phyloP scores from a whole-genome alignment of 1,140 invertebrate genomes.

The Maniola jurtina region DNA sequence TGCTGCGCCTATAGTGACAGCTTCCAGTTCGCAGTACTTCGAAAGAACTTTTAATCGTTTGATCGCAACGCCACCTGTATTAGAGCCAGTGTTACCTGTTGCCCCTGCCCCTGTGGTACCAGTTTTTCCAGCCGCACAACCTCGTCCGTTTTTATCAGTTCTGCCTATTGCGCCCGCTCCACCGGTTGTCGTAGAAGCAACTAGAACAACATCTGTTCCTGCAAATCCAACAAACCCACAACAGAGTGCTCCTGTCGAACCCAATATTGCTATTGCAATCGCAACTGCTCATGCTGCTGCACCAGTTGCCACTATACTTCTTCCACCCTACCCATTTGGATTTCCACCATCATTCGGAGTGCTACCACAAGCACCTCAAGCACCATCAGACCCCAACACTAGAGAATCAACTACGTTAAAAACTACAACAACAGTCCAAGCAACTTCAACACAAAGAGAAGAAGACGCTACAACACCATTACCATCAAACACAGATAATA shows the following conservation, averaged over 20 bases:
- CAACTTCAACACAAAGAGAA: slow-evolving; percentile 43
- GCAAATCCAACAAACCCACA: slow-evolving; percentile 38
- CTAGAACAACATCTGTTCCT: slow-evolving; percentile 35
- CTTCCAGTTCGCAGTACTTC: slow-evolving; percentile 82
- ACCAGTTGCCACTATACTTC: slow-evolving; percentile 62
- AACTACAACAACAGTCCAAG: slow-evolving; percentile 37
- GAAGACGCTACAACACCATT: slow-evolving; percentile 51
- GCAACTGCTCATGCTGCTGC: slow-evolving; percentile 67
- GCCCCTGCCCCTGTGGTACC: slow-evolving; percentile 39
- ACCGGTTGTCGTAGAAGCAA: slow-evolving; percentile 38
- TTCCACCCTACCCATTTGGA: slow-evolving; percentile 68
- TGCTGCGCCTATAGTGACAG: slow-evolving; percentile 78
- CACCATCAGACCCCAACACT: slow-evolving; percentile 41
- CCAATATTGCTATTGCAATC: slow-evolving; percentile 66
- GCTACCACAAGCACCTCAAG: slow-evolving; percentile 46
- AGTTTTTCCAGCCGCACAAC: slow-evolving; percentile 31
- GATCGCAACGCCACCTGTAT: slow-evolving; percentile 43
- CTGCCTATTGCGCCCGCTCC: slow-evolving; percentile 42
- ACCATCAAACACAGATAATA: slow-evolving; percentile 56
- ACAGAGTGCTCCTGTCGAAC: slow-evolving; percentile 31
- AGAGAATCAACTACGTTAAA: slow-evolving; percentile 50
- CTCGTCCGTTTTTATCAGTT: slow-evolving; percentile 29
- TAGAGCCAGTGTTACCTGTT: slow-evolving; percentile 50
- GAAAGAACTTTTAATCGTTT: slow-evolving; percentile 82
- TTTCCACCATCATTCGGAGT: slow-evolving; percentile 55